Base-by-base conservation (phyloP, 1,140 invertebrate species). In the Leptopilina clavipes region DNA sequence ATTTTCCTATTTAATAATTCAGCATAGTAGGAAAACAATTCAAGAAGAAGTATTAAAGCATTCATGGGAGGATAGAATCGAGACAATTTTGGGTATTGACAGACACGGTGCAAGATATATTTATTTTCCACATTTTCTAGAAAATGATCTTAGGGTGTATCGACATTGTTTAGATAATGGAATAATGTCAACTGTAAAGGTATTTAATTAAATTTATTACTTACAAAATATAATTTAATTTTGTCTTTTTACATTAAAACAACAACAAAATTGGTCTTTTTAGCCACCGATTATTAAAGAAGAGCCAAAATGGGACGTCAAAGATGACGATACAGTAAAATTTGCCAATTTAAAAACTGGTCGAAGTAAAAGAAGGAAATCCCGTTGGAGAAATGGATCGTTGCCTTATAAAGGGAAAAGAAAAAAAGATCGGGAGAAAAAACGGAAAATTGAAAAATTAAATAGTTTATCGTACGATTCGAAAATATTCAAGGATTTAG, bases 121-220 rank as follows among this genome's bases (percentile, higher is more conserved):
- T 76, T 92, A 93, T 81, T 92, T 94, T 82, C 92, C 92, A 54
- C 92, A 93, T 75, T 93, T 93, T 80, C 88, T 92, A 81, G 91
- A 92, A 2, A 91, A 84, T 43, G 92, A 93, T 86, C 79, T 94
- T 3, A 83, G 93, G 31, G 87, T 94, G 73, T 94, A 93, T 79
- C 89, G 87, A 44, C 92, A 93, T 71, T 84, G 79, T 75, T 79
- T 90, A 40, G 85, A 89, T 74, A 91, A 90, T 76, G 85, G 85
- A 74, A 78, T 90, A 74, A 45, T 89, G 8, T 86, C 84, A 9
- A 83, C 82, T 0, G 83, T 85, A 0, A 86, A 85, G 84, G 87
- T 89, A 81, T 81, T 59, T 40, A 40, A n/a, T n/a, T 9, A 40
- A 40, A 40, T 8, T 40, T 40, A 31, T 31, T 31, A 31, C 25